Conservation (phyloP, 1,140 invertebrate species). For the Drosophila tristis region DNA sequence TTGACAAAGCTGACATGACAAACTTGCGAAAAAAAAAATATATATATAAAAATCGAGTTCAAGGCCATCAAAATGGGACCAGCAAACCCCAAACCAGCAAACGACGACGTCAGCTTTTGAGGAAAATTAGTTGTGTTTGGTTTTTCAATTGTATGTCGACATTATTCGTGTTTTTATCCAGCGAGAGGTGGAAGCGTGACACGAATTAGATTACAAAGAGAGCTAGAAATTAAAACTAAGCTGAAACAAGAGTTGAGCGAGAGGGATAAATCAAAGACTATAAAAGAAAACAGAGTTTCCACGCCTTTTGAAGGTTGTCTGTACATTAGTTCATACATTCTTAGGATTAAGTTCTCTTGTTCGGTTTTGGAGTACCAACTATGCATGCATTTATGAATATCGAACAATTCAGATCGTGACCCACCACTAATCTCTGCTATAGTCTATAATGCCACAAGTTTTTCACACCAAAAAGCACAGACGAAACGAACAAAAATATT, state of each 20-base stretch:
- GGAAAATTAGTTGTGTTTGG: constrained; percentile 62
- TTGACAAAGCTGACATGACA: constrained; percentile 23
- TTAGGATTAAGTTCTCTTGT: too few species aligned
- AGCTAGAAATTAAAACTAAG: too few species aligned
- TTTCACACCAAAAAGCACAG: constrained; percentile 69
- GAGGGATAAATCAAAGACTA: too few species aligned
- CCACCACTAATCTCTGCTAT: constrained; percentile 30
- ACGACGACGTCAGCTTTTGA: constrained; percentile 31
- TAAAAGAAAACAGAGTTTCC: too few species aligned
- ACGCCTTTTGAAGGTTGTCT: too few species aligned
- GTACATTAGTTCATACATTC: too few species aligned
- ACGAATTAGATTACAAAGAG: background rate
- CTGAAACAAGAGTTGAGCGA: too few species aligned
- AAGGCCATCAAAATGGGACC: constrained; percentile 71
- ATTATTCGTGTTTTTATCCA: constrained; percentile 13
- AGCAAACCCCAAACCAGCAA: constrained; percentile 44
- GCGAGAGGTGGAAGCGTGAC: constrained; percentile 1
- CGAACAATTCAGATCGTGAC: too few species aligned
- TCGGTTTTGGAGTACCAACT: too few species aligned
- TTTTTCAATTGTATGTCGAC: constrained; percentile 34
- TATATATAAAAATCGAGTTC: constrained; percentile 65
- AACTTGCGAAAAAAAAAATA: constrained; percentile 15
- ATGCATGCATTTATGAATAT: too few species aligned
- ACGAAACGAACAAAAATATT: constrained; percentile 44
- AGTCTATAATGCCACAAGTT: constrained; percentile 64